Evolutionary conservation across 2,888 invertebrate species (phyloP).

Genomic region (Scaptodrosophila latifasciaeformis): DNA sequence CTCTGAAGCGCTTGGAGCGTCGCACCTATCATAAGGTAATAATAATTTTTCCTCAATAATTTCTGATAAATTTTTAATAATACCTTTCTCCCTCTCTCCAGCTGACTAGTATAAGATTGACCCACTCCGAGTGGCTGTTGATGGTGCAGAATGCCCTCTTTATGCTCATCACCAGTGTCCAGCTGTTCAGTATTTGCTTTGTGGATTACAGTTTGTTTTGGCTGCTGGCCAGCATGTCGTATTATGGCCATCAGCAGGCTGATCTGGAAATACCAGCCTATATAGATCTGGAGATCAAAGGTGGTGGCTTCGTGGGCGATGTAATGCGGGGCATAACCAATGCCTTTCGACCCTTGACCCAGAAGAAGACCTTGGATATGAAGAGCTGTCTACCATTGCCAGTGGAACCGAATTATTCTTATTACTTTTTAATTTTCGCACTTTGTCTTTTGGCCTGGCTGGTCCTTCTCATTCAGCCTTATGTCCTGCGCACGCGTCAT

Average conservation of each 20-base stretch:
- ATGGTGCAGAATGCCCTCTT: conserved; percentile 75
- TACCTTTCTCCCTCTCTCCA: conserved; percentile 29
- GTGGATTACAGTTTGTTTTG: conserved; percentile 88
- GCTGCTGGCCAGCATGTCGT: conserved; percentile 79
- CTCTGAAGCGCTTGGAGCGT: conserved; percentile 80
- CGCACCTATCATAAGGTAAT: conserved; percentile 80
- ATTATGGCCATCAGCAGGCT: conserved; percentile 76
- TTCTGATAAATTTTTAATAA: too few species aligned
- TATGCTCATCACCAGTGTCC: conserved; percentile 81
- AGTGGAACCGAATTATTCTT: conserved; percentile 79
- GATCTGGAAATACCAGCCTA: conserved; percentile 76
- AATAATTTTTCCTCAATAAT: background rate
- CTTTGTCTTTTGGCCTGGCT: conserved; percentile 82
- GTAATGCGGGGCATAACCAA: conserved; percentile 79
- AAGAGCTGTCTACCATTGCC: conserved; percentile 86
- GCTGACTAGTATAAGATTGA: conserved; percentile 65
- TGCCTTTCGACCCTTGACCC: conserved; percentile 78
- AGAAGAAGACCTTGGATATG: conserved; percentile 78
- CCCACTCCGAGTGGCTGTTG: conserved; percentile 55
- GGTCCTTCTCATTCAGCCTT: conserved; percentile 85
- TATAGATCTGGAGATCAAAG: conserved; percentile 79
- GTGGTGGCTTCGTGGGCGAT: conserved; percentile 81
- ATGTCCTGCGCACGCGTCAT: conserved; percentile 85
- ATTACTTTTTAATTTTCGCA: conserved; percentile 80
- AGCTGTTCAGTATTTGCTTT: conserved; percentile 83